Conservation (phyloP, 2,888 invertebrate species). For the Catocala fraxini region DNA sequence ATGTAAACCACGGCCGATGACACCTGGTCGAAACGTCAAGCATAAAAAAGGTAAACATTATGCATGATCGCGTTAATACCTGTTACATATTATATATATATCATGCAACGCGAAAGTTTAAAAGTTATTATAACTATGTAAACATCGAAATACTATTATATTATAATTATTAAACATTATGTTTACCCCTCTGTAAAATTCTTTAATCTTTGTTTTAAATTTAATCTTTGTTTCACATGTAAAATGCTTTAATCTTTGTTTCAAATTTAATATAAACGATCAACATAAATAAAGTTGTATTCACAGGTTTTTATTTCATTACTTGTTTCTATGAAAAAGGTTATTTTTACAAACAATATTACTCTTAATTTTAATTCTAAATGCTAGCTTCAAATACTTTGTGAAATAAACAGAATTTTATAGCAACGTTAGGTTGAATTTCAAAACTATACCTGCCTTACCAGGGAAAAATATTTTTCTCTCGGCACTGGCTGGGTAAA, state of each 20-base stretch:
- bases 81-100: too few species aligned
- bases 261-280: background rate
- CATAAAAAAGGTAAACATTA: too few species aligned
- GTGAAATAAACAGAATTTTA: slow-evolving; percentile 21
- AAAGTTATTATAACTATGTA: too few species aligned
- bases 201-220: too few species aligned
- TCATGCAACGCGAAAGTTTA: too few species aligned
- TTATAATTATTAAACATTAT: too few species aligned
- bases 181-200: too few species aligned
- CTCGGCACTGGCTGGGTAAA: slow-evolving; percentile 10
- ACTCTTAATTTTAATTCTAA: background rate
- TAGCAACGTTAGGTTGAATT: slow-evolving; percentile 9
- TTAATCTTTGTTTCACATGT: background rate
- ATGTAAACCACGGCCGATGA: too few species aligned
- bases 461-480: slow-evolving; percentile 26
- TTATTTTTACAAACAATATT: background rate
- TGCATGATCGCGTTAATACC: too few species aligned
- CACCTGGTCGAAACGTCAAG: too few species aligned
- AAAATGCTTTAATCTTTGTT: too few species aligned
- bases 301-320: background rate
- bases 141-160: too few species aligned
- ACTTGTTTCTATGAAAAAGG: background rate
- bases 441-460: slow-evolving; percentile 6
- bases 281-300: background rate
- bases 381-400: slow-evolving; percentile 14